These are phyloP conservation scores for Plecturocebus donacophilus DNA, from an alignment of 2,113 vertebrate genomes.

Conservation along the genomic window DNA sequence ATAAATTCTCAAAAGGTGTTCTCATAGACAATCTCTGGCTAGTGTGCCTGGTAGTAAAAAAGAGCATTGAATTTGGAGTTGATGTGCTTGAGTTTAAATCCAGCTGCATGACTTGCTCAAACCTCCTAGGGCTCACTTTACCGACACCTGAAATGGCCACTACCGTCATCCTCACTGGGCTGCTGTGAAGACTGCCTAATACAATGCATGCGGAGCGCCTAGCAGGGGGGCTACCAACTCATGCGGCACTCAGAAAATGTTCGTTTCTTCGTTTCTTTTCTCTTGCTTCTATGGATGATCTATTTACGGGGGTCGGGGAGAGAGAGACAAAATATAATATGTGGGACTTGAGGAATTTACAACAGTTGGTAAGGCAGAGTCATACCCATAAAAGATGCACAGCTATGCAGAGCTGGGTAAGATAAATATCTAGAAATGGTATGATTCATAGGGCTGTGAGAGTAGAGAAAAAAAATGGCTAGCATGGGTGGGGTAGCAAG, in stretches of 20 bases:
- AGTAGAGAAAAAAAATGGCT: background rate
- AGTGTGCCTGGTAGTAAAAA: background rate
- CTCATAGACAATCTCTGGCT: background rate
- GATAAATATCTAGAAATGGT: background rate
- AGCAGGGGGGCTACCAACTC: background rate
- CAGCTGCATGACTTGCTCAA: background rate
- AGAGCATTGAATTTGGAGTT: background rate
- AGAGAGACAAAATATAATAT: background rate
- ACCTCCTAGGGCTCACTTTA: background rate
- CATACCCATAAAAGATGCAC: background rate
- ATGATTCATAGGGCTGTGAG: background rate
- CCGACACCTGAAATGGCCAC: background rate
- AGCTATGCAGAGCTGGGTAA: background rate
- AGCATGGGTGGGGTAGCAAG: background rate
- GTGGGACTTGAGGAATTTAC: background rate
- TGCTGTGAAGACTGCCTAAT: background rate
- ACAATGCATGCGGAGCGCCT: accelerated
- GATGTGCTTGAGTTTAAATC: background rate
- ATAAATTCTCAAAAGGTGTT: background rate
- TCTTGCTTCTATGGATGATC: background rate
- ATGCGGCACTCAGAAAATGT: background rate
- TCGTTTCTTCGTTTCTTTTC: background rate
- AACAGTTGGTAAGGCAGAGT: background rate
- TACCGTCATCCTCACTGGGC: background rate
- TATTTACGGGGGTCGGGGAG: background rate